Conservation (phyloP, 2,797 vertebrate species). For the Peromyscus nudipes region DNA sequence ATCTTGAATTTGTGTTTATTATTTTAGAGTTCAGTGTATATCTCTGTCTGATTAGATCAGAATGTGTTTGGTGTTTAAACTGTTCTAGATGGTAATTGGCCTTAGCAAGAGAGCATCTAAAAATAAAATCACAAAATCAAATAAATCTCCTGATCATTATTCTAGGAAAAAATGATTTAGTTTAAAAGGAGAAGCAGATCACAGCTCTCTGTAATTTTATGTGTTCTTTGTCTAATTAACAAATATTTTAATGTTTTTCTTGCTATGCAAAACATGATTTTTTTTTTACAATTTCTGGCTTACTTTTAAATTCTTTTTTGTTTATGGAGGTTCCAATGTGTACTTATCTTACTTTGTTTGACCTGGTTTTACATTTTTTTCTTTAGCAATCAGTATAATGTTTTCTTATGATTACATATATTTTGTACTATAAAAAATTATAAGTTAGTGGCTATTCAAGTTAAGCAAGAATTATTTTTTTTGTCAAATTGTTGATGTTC, state of each 20-base stretch:
- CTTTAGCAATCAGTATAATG: neutral
- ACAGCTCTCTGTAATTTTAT: neutral
- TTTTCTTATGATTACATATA: neutral
- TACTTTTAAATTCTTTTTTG: neutral
- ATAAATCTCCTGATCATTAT: constrained; percentile 59
- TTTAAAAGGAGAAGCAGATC: constrained; percentile 63
- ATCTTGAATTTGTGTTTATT: constrained; percentile 76
- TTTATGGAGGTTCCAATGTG: neutral
- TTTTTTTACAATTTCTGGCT: neutral
- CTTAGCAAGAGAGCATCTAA: constrained; percentile 62
- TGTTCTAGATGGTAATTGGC: constrained; percentile 73
- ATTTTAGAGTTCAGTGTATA: constrained; percentile 76
- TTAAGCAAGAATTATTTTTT: neutral
- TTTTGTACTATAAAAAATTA: neutral
- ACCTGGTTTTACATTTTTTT: neutral
- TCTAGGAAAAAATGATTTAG: neutral
- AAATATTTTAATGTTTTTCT: neutral
- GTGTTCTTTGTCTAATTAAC: neutral
- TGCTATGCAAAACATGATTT: neutral
- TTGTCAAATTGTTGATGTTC: neutral
- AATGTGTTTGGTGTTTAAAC: constrained; percentile 70
- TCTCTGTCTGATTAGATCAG: constrained; percentile 73
- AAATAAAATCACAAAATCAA: constrained; percentile 79
- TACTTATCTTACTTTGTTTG: neutral
- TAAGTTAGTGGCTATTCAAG: neutral